Evolutionary conservation across 2,888 invertebrate species (phyloP), one percentile per base, ranked within the genome.

Genomic region (Mesorhabditis spiculigera): DNA sequence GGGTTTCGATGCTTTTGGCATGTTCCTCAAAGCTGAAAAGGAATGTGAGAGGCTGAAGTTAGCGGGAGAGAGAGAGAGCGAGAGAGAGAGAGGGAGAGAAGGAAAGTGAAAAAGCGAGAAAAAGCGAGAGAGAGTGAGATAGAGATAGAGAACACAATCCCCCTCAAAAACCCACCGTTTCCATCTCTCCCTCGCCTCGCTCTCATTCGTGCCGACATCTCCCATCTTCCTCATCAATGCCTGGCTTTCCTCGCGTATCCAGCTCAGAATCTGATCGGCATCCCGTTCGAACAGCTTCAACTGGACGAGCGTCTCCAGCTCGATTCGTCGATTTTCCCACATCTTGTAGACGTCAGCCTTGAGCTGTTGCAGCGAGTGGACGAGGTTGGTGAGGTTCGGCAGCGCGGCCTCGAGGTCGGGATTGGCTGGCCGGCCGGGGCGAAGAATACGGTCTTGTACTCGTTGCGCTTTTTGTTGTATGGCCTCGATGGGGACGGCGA

Each of bases 221-320:
- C 75, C 75, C 71, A 78, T 77, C 16, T 66, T 68, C 28, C 75
- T 50, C 41, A 62, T 64, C 43, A 74, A 68, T 4, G 13, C 28
- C n/a, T 44, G 66, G 13, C 68, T 70, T 50, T n/a, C 73, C 68
- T 45, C 67, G 62, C 13, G 73, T 69, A 10, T 72, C 69, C 71
- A 75, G 72, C 64, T 67, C 28, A 50, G 16, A 61, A 63, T 41
- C 65, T 65, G 65, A 87, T 95, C 94, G 81, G 95, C 96, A 87
- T 97, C 97, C 87, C 94, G 93, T 87, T 97, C 96, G 86, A 96
- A 95, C 65, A 96, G 90, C 67, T 95, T 90, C 81, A 96, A 90
- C 87, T 97, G 95, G 86, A 95, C 93, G 86, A 95, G 95, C 87
- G 96, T 95, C 86, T 96, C 95, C 75, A 97, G 89, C 87, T 95